Evolutionary conservation across 2,888 invertebrate genomes (phyloP), one percentile per base, ranked within the genome.

Genomic region (Carterocephalus palaemon): DNA sequence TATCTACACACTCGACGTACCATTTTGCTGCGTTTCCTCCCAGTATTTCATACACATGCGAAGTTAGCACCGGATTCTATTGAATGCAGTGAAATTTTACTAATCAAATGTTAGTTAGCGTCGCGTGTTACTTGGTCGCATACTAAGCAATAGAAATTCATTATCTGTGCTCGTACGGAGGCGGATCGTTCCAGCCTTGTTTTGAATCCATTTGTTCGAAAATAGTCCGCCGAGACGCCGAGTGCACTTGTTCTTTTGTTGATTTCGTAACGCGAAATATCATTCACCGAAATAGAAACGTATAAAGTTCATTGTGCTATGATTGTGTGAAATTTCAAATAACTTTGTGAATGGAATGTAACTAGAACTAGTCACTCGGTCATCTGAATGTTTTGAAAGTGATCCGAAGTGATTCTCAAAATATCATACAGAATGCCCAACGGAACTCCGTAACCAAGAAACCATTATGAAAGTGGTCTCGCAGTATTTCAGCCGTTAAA

Each of bases 1-100:
- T 85, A 85, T 86, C 85, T 80, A 53, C 53, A 60, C 67, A 67
- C 74, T 73, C 70, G 64, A 71, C 75, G 68, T 79, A 75, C 81
- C 73, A 79, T 81, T 79, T 75, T 65, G 74, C 67, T 71, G 58
- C 64, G 67, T 65, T 63, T 71, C 69, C 69, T 64, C 67, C 54
- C 76, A 80, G 78, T 80, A 60, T 43, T 47, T 64, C 59, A 57
- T 57, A 64, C 60, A 70, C 71, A 64, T 65, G 67, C 59, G 61
- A 62, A 64, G 75, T 67, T 62, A 59, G 65, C 66, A 50, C 61
- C 59, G 49, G 57, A 61, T 63, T 67, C 54, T 22, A 15, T 16
- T 51, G 43, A 42, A 49, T 42, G 46, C 42, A 23, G 19, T 22
- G 26, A 48, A 51, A 48, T 43, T 38, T 43, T 45, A 45, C 8